Conservation (phyloP, 92 coral and sea anemone genomes). For the Heliopora coerulea region DNA sequence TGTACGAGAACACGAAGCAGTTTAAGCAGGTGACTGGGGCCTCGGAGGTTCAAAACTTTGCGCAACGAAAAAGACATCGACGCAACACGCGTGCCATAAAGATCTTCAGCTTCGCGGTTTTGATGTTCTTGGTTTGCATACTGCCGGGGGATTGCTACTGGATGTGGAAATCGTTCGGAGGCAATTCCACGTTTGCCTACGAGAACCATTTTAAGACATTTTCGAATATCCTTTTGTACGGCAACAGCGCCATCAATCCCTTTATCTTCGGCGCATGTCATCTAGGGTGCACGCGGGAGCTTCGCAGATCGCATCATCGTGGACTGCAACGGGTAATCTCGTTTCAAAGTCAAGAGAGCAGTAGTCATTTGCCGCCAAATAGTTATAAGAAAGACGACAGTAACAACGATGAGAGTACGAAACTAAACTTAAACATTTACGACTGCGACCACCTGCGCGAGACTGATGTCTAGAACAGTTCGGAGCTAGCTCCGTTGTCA, state of each 20-base stretch:
- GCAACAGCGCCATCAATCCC: slow-evolving; percentile 85
- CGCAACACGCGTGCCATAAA: slow-evolving; percentile 77
- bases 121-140: slow-evolving; percentile 82
- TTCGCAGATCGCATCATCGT: background rate
- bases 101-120: slow-evolving; percentile 77
- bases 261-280: slow-evolving; percentile 91
- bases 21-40: slow-evolving; percentile 23
- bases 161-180: slow-evolving; percentile 84
- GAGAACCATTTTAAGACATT: slow-evolving; percentile 66
- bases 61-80: slow-evolving; percentile 54
- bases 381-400: background rate
- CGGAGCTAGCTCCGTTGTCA: background rate
- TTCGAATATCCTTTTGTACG: slow-evolving; percentile 72
- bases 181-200: slow-evolving; percentile 44
- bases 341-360: background rate
- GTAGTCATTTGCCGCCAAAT: background rate
- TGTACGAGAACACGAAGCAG: slow-evolving; percentile 64
- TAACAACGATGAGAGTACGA: background rate
- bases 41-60: slow-evolving; percentile 32
- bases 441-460: background rate
- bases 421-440: background rate
- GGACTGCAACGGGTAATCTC: background rate
- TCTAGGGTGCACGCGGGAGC: slow-evolving; percentile 42
- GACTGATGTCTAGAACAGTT: slow-evolving; percentile 1
- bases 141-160: slow-evolving; percentile 88